Evolutionary conservation across 92 coral and sea anemone species (phyloP).

Genomic region (Hydrozoanthus gracilis): DNA sequence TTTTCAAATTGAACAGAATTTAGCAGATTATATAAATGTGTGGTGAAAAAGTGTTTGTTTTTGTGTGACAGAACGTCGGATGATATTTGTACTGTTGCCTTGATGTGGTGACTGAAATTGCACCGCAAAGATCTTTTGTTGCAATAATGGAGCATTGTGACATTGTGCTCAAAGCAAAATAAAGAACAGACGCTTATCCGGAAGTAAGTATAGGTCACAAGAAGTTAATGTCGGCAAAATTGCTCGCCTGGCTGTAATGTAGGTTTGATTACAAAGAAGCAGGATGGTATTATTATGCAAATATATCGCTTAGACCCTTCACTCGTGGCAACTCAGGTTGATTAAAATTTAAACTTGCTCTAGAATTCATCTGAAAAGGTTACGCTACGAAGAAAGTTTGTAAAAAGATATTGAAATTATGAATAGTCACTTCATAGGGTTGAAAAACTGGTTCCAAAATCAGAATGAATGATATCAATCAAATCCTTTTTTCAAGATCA

Average conservation of each 20-base stretch:
- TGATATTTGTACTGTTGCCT: slow-evolving; percentile 53
- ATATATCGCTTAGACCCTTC: background rate
- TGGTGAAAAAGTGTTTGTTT: slow-evolving; percentile 56
- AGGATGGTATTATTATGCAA: background rate
- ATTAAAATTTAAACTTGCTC: background rate
- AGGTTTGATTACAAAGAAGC: slow-evolving; percentile 17
- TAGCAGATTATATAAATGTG: slow-evolving; percentile 55
- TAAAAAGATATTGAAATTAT: too few species aligned
- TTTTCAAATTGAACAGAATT: slow-evolving; percentile 62
- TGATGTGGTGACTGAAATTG: slow-evolving; percentile 14
- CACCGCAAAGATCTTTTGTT: background rate
- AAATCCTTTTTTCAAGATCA: too few species aligned
- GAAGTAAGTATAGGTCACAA: slow-evolving; percentile 14
- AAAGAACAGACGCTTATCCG: slow-evolving; percentile 36
- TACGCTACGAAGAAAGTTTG: background rate
- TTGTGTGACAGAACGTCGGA: slow-evolving; percentile 63
- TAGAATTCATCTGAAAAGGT: background rate
- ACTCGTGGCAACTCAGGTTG: background rate
- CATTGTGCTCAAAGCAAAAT: slow-evolving; percentile 32
- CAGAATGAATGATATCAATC: too few species aligned
- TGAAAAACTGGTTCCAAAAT: too few species aligned
- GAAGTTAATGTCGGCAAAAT: slow-evolving; percentile 6
- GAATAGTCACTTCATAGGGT: too few species aligned
- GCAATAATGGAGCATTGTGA: slow-evolving; percentile 32
- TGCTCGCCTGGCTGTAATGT: slow-evolving; percentile 28